These are phyloP conservation scores for Heliocidaris tuberculata DNA, from an alignment of 35 echinoderm and acorn worm species.

Conservation along the genomic window DNA sequence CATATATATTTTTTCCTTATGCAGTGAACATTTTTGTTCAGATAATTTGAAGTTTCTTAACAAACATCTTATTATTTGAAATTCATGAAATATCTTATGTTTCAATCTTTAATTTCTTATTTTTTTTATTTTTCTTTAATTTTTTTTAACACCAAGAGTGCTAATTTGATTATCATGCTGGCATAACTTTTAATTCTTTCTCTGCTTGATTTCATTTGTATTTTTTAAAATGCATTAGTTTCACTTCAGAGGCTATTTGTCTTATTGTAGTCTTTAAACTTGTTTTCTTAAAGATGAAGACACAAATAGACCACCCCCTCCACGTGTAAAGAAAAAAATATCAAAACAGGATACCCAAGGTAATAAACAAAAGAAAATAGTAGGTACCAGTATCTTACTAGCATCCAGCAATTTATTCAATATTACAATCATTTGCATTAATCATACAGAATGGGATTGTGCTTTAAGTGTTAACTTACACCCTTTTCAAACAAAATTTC, in stretches of 20 bases:
- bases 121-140: too few species aligned
- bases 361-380: neutral
- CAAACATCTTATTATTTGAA: neutral
- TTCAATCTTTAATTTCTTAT: neutral
- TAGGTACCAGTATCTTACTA: neutral
- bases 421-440: neutral
- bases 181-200: neutral
- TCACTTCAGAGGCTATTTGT: neutral
- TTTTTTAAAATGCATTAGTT: neutral
- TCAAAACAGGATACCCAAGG: neutral
- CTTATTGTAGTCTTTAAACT: neutral
- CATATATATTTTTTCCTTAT: too few species aligned
- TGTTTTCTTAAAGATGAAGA: neutral
- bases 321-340: slow-evolving; percentile 4
- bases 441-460: neutral
- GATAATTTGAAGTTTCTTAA: too few species aligned
- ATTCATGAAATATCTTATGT: neutral
- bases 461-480: neutral
- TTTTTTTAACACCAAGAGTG: neutral
- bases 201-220: neutral
- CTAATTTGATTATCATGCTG: neutral
- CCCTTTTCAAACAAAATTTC: neutral
- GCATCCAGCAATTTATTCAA: neutral
- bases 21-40: too few species aligned
- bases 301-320: neutral